A percentile compares a stretch with the other conserved stretches of the same genome.
phyloP scores from a whole-genome alignment of 2,888 invertebrate species.

The Xylota sylvarum region DNA sequence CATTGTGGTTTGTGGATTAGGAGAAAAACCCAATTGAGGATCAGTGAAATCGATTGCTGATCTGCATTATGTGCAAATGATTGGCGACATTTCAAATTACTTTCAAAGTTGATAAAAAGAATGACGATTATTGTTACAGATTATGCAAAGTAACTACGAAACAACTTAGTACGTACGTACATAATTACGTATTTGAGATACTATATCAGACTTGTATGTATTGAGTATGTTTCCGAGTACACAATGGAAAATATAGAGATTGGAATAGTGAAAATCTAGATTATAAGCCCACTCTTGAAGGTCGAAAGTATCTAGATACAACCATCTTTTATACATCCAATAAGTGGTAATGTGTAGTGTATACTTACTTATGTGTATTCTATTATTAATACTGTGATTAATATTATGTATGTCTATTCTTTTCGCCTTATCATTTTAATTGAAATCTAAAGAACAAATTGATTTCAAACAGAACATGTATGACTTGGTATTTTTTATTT shows the following conservation, averaged over 20 bases:
- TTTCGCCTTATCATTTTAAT: conserved; percentile 15
- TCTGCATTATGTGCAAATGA: conserved; percentile 1
- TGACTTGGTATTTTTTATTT: neutral
- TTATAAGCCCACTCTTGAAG: neutral
- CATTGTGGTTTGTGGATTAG: conserved; percentile 4
- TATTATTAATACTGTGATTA: neutral
- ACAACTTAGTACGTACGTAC: neutral
- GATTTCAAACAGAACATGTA: neutral
- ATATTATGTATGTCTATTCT: no score
- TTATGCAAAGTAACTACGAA: neutral
- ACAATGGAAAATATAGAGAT: neutral
- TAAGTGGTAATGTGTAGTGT: neutral
- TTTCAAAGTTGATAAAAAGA: neutral
- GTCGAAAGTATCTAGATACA: neutral
- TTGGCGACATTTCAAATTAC: neutral
- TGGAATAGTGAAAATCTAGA: neutral
- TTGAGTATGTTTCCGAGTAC: neutral
- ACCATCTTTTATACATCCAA: neutral
- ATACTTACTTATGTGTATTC: no score
- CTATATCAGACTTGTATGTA: neutral
- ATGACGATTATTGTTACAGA: neutral
- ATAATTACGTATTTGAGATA: conserved; percentile 4
- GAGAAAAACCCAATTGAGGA: conserved; percentile 5
- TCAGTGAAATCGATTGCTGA: conserved; percentile 5
- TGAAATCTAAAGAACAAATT: neutral